Conservation (phyloP, 2,888 invertebrate genomes). For the Nycteola revayana region DNA sequence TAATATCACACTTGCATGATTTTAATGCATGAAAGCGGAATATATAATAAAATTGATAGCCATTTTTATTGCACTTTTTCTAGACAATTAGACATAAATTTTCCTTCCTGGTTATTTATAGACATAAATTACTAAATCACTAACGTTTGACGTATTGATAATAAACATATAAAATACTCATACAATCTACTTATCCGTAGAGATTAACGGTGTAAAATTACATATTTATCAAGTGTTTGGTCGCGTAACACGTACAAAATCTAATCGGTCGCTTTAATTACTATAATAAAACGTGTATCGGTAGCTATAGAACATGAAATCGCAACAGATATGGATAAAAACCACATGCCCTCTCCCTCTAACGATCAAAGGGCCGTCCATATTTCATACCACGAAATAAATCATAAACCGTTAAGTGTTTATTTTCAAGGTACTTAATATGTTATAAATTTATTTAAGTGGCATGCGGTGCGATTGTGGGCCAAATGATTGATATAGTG, state of each 20-base stretch:
- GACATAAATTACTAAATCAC: constrained; percentile 45
- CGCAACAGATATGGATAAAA: constrained; percentile 66
- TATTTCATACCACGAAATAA: constrained; percentile 79
- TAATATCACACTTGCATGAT: too few species aligned
- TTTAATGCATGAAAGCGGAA: not conserved
- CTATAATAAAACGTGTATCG: constrained; percentile 78
- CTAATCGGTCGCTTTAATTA: constrained; percentile 74
- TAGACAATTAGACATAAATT: not conserved
- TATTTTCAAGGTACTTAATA: constrained; percentile 80
- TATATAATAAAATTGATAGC: too few species aligned
- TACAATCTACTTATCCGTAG: not conserved
- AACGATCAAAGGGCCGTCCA: constrained; percentile 66
- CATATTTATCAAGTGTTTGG: constrained; percentile 68
- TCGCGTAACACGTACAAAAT: constrained; percentile 59
- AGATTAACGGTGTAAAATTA: constrained; percentile 62
- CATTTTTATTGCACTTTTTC: not conserved
- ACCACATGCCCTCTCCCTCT: constrained; percentile 56
- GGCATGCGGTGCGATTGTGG: constrained; percentile 74
- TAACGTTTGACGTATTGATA: constrained; percentile 37
- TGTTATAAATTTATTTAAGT: constrained; percentile 82
- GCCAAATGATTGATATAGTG: constrained; percentile 76
- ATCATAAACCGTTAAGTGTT: constrained; percentile 80
- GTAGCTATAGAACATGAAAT: constrained; percentile 71
- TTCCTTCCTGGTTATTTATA: not conserved
- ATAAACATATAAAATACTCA: constrained; percentile 48